phyloP scores from a whole-genome alignment of 2,797 vertebrate genomes.

The Hippocampus kuda region DNA sequence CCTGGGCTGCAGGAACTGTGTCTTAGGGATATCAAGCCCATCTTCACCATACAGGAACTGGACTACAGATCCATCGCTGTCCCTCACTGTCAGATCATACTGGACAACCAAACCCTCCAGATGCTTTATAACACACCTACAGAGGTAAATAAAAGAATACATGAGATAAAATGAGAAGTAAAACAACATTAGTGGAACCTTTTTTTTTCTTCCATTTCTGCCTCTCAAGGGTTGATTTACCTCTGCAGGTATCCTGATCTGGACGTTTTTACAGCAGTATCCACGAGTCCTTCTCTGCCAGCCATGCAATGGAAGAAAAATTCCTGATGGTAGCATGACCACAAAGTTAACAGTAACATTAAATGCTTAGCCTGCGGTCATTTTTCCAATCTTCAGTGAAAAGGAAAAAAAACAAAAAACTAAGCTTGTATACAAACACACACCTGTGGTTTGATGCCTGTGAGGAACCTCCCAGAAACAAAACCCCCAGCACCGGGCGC shows the following conservation, averaged over 20 bases:
- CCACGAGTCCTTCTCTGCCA: conserved; percentile 92
- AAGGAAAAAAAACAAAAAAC: background rate
- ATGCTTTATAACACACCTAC: conserved; percentile 92
- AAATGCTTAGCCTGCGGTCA: background rate
- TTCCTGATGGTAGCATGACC: conserved; percentile 64
- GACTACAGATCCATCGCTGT: conserved; percentile 91
- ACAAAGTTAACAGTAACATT: background rate
- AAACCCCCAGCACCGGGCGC: conserved; percentile 87
- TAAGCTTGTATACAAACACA: conserved; percentile 26
- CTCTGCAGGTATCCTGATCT: conserved; percentile 95
- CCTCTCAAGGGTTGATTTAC: conserved; percentile 47
- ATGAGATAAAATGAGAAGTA: background rate
- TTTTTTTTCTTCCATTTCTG: background rate
- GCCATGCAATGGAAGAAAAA: conserved; percentile 99
- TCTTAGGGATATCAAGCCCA: conserved; percentile 90
- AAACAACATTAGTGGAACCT: background rate
- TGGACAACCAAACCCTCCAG: conserved; percentile 92
- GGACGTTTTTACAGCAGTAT: conserved; percentile 96
- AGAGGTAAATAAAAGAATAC: background rate
- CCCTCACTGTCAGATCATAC: conserved; percentile 91
- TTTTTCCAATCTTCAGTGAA: background rate
- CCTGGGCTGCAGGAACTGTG: conserved; percentile 79
- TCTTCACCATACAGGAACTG: conserved; percentile 98
- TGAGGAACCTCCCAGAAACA: conserved; percentile 90
- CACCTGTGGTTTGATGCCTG: conserved; percentile 87